phyloP scores from a whole-genome alignment of 1,140 invertebrate species.

The Sitophilus oryzae region DNA sequence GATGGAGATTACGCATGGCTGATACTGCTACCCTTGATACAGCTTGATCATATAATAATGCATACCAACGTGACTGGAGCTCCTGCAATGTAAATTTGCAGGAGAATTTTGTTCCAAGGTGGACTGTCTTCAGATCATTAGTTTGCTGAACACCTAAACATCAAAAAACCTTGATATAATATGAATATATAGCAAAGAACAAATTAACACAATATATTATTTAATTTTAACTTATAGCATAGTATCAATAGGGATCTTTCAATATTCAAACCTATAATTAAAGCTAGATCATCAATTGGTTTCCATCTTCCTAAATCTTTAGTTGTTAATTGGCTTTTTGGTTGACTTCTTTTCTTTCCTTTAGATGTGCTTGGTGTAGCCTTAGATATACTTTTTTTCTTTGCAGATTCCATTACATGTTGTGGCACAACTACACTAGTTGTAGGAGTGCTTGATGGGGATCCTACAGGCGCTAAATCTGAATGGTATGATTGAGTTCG shows the following conservation, averaged over 20 bases:
- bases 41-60: constrained; percentile 85
- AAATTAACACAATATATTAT: background rate
- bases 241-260: background rate
- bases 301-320: constrained; percentile 95
- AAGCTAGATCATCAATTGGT: constrained; percentile 89
- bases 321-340: constrained; percentile 58
- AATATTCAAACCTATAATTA: constrained; percentile 67
- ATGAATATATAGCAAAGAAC: background rate
- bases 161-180: background rate
- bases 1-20: constrained; percentile 90
- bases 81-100: constrained; percentile 91
- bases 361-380: constrained; percentile 26
- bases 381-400: constrained; percentile 35
- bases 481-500: constrained; percentile 42
- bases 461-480: constrained; percentile 36
- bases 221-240: background rate
- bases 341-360: constrained; percentile 51
- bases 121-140: constrained; percentile 80
- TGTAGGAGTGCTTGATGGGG: constrained; percentile 27
- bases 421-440: constrained; percentile 10
- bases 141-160: constrained; percentile 79
- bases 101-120: constrained; percentile 91
- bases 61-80: constrained; percentile 93
- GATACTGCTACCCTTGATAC: constrained; percentile 81
- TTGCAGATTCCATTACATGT: constrained; percentile 34